A percentile compares a stretch with the other conserved stretches of the same genome.
Evolutionary conservation across 2,888 invertebrate species (phyloP).

Genomic region (Heliconius erato): DNA sequence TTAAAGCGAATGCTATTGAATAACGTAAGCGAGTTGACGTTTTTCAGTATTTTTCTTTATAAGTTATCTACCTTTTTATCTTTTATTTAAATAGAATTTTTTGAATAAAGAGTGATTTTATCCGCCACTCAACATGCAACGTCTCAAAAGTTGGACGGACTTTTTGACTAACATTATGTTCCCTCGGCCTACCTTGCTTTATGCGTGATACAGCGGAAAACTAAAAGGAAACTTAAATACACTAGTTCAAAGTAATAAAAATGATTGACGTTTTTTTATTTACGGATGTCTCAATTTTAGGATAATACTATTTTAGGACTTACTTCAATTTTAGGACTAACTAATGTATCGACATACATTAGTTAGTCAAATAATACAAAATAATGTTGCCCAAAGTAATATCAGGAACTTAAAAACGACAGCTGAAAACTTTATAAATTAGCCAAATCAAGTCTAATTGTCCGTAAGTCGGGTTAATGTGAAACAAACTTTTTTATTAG

Average conservation of each 20-base stretch:
- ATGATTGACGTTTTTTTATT: no score
- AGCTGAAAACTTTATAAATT: background rate
- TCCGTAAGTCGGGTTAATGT: background rate
- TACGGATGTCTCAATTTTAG: no score
- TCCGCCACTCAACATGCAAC: background rate
- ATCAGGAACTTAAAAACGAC: background rate
- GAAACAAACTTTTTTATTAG: slow-evolving; percentile 12
- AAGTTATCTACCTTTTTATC: background rate
- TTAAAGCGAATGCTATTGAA: slow-evolving; percentile 35
- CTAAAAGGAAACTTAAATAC: no score
- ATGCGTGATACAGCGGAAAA: no score
- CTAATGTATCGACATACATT: no score
- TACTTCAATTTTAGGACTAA: no score
- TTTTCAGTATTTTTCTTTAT: background rate
- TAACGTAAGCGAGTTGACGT: slow-evolving; percentile 23
- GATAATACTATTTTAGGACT: no score
- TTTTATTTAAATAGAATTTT: background rate
- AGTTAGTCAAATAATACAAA: background rate
- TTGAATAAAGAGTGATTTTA: background rate
- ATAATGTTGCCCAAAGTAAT: background rate
- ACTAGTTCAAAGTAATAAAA: no score
- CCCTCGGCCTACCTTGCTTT: no score
- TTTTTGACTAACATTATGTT: no score
- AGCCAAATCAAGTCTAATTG: background rate
- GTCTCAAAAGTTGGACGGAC: background rate